phyloP scores from a whole-genome alignment of 2,888 invertebrate genomes.

The Cinara cedri region DNA sequence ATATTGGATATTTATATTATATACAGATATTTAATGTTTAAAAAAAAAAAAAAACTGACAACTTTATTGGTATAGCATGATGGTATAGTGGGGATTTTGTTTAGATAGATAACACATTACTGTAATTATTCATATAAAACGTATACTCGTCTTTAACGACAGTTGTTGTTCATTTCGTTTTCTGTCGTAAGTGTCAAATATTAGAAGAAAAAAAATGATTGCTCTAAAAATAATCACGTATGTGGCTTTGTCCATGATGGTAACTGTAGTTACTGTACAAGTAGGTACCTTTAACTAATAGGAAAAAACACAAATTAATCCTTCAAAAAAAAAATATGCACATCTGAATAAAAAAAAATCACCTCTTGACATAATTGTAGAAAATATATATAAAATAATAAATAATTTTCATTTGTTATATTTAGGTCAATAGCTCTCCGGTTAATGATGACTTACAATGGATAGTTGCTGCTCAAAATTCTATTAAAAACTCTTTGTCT shows the following conservation, averaged over 20 bases:
- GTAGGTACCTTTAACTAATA: neutral
- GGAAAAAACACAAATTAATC: too few relatives aligned
- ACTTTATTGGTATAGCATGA: too few relatives aligned
- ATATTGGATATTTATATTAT: too few relatives aligned
- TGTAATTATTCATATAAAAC: neutral
- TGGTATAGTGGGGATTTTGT: neutral
- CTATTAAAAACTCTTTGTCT: neutral
- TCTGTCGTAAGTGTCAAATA: neutral
- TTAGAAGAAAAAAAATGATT: neutral
- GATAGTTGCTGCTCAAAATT: neutral
- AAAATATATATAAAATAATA: too few relatives aligned
- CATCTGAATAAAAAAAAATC: too few relatives aligned
- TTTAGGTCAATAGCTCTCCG: neutral
- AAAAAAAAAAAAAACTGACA: too few relatives aligned
- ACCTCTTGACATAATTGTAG: too few relatives aligned
- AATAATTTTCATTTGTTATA: neutral
- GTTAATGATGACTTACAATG: neutral
- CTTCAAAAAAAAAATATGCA: neutral
- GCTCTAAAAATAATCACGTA: neutral
- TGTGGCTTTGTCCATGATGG: neutral
- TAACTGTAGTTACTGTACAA: neutral
- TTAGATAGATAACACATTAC: neutral
- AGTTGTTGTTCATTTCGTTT: neutral
- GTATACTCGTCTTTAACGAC: neutral
- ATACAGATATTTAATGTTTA: too few relatives aligned